Base-by-base conservation (phyloP, 2,113 vertebrate genomes). In the Psilopsiagon aurifrons region DNA sequence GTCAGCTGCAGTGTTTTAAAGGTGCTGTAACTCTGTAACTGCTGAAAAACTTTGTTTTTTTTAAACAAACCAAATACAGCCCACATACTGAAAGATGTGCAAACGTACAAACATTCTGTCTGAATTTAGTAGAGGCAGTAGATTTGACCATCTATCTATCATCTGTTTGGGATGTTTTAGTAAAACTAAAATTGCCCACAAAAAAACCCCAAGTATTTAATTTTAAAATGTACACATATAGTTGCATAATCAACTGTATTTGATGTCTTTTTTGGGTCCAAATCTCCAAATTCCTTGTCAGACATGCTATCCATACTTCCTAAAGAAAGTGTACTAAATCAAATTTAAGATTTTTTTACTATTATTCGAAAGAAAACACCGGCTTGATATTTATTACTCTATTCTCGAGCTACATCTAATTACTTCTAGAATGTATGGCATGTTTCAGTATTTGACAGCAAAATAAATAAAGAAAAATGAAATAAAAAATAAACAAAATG, bases 1-100 rank as follows among this genome's bases (percentile, higher is more conserved):
- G 47, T 81, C 51, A 86, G 83, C 17, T 63, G 27, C 35, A 70
- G 37, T n/a, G 44, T 81, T 96, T 91, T 88, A 94, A 89, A 94
- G 35, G 14, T 68, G 24, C 14, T 64, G 27, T 24, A 66, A 73
- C 9, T 66, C 67, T 62, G 41, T 59, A 46, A 29, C 6, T 41
- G 18, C 9, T 86, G 31, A 77, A 54, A 71, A 94, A 17, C 4
- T 20, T 17, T 0, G 1, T 1, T 17, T 18, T 24, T 49, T 71
- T 1, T 6, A 24, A 73, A 68, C 10, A 66, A 54, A 37, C 22
- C 6, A 4, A 59, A 29, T 22, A 28, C 15, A 19, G 73, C 43
- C 16, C 8, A 74, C 35, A 37, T 66, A 79, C 31, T 18, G 11
- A 76, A 94, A 88, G 37, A 37, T 19, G 2, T 39, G 17, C 7